A percentile compares a stretch with the other conserved stretches of the same genome.
Evolutionary conservation across 2,113 vertebrate genomes (phyloP).

Genomic region (Nanger granti): DNA sequence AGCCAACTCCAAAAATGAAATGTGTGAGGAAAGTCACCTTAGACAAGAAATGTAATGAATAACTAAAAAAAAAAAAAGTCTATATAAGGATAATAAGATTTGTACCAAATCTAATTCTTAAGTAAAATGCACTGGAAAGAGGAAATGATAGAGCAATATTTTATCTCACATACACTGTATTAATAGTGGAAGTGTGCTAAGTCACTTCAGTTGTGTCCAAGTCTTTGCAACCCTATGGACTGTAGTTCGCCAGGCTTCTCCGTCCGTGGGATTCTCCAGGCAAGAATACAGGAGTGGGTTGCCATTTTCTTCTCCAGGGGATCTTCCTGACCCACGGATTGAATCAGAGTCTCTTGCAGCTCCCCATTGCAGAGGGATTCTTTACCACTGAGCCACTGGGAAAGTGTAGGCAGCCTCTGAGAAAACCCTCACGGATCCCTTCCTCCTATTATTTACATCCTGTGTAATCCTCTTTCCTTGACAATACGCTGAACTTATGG

Average conservation of each 20-base stretch:
- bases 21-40: not conserved
- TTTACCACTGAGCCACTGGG: not conserved
- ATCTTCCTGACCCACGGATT: not conserved
- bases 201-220: not conserved
- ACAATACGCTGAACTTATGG: not conserved
- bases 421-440: not conserved
- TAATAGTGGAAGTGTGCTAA: not conserved
- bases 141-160: not conserved
- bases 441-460: not conserved
- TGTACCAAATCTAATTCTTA: not conserved
- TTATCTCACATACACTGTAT: not conserved
- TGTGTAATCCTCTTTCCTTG: not conserved
- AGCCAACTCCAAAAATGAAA: not conserved
- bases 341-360: not conserved
- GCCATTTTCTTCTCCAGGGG: not conserved
- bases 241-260: not conserved
- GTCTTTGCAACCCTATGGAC: not conserved
- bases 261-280: not conserved
- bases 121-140: not conserved
- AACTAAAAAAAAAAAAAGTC: not conserved
- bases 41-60: not conserved
- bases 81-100: not conserved
- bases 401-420: not conserved
- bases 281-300: not conserved
- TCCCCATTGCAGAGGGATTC: not conserved